Evolutionary conservation across 2,888 invertebrate species (phyloP).

Genomic region (Bruchidius siliquastri): DNA sequence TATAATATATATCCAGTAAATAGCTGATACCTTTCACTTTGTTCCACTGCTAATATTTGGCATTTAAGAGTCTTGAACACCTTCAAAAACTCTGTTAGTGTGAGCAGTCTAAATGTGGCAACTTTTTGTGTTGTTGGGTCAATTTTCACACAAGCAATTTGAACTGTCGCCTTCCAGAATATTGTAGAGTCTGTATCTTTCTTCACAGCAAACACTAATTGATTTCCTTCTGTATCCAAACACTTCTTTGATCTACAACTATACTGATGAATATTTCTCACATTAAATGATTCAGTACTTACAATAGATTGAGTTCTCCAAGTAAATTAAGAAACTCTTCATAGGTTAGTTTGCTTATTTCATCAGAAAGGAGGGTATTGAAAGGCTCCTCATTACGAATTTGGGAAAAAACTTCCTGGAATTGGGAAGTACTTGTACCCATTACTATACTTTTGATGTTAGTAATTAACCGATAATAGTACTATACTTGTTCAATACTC

Average conservation of each 20-base stretch:
- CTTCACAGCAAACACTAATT: conserved; percentile 61
- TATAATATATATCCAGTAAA: no score
- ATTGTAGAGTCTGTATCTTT: conserved; percentile 59
- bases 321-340: conserved; percentile 57
- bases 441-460: conserved; percentile 12
- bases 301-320: conserved; percentile 59
- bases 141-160: conserved; percentile 60
- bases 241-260: conserved; percentile 54
- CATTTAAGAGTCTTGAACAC: conserved; percentile 55
- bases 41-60: conserved; percentile 43
- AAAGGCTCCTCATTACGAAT: conserved; percentile 32
- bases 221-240: conserved; percentile 58
- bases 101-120: conserved; percentile 56
- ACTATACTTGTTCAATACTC: no score
- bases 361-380: conserved; percentile 35
- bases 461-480: no score
- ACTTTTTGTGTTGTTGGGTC: conserved; percentile 52
- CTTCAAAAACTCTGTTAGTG: conserved; percentile 60
- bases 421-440: conserved; percentile 31
- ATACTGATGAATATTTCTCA: neutral
- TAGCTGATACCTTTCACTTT: conserved; percentile 31
- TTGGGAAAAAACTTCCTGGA: conserved; percentile 32
- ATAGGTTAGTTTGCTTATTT: conserved; percentile 47
- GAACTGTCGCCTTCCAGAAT: conserved; percentile 66
- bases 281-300: conserved; percentile 33